Conservation (phyloP, 1,140 invertebrate species). For the Geopemphigus sp. region DNA sequence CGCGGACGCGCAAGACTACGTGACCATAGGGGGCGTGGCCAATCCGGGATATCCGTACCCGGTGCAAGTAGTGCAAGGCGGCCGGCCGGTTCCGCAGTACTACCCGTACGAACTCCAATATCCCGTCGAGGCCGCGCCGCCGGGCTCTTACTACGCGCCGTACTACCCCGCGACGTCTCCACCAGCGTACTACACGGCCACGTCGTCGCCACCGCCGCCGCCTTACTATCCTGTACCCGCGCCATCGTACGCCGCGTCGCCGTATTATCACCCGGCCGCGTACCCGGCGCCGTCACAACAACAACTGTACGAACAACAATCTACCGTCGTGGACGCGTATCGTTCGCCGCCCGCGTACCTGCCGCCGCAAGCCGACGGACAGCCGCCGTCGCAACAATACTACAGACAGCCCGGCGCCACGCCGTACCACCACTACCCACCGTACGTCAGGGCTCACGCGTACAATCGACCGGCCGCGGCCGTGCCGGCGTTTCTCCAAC, state of each 20-base stretch:
- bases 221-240: neutral
- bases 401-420: constrained; percentile 15
- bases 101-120: constrained; percentile 9
- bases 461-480: constrained; percentile 1
- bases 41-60: constrained; percentile 30
- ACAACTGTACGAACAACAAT: constrained; percentile 29
- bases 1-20: constrained; percentile 24
- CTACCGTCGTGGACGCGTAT: constrained; percentile 28
- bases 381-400: neutral
- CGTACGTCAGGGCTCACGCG: constrained; percentile 15
- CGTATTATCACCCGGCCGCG: neutral
- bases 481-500: constrained; percentile 12
- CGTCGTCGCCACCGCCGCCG: neutral
- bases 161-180: neutral
- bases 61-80: neutral
- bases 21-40: neutral
- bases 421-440: neutral
- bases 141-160: neutral
- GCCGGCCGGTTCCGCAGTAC: neutral
- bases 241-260: too few relatives aligned
- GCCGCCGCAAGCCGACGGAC: neutral
- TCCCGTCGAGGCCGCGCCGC: neutral
- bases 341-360: neutral
- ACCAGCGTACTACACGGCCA: neutral
- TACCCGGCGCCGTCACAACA: neutral